Base-by-base conservation (phyloP, 2,797 vertebrate genomes). In the Micromesistius poutassou region DNA sequence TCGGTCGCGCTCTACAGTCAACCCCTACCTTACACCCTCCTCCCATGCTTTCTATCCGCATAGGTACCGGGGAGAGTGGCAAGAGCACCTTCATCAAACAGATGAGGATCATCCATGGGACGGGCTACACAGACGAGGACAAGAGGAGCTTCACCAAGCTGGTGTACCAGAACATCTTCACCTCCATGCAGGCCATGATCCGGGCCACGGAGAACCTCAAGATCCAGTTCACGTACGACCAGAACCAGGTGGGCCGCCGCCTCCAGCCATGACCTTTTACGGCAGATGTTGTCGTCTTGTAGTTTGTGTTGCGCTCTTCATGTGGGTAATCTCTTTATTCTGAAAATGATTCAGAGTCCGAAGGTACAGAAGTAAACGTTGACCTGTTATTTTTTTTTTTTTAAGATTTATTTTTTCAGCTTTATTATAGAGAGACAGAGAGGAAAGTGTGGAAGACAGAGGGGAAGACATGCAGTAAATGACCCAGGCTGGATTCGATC, bases 21-120 rank as follows among this genome's bases (percentile, higher is more conserved):
- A 30, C 62, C 25, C 2, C 2, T 28, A 22, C 30, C 71, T 10
- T 66, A 13, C 28, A 0, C 33, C 70, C 7, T 74, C 4, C 74
- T 33, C 12, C 74, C 16, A 0, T 25, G 72, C 5, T 77, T 28
- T 79, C 31, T n/a, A n/a, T 71, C 9, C 73, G 82, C 76, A 74
- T 76, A 99, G 98, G 98, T 82, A 99, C 97, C 0, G 98, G 98
- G 30, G 98, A 99, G 91, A 99, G 98, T 12, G 98, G 98, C 33
- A 99, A 99, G 88, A 99, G 98, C 91, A 99, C 98, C 0, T 99
- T 99, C 90, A 99, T 99, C 91, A 99, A 99, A 88, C 98, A 99
- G 89, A 99, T 99, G 98, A 96, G 98, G 83, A 99, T 99, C 92
- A 99, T 99, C 90, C 98, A 99, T 35, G 97, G 97, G 9, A 93